Conservation (phyloP, 2,888 invertebrate species). For the Drosophila merina region DNA sequence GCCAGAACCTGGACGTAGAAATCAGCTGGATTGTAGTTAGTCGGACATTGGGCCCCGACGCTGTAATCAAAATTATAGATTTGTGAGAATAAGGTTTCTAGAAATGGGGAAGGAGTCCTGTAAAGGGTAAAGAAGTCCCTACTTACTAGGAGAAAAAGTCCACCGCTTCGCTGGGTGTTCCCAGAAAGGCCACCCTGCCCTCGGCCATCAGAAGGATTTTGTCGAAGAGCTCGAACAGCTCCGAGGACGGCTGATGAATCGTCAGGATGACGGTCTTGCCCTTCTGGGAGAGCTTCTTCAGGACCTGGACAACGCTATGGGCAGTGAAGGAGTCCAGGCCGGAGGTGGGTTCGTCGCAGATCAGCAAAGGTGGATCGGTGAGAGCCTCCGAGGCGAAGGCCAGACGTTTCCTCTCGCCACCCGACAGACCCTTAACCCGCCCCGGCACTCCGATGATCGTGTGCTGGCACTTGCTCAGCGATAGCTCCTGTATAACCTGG, state of each 20-base stretch:
- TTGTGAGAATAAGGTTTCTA: not conserved
- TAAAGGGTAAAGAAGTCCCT: not conserved
- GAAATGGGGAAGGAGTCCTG: not conserved
- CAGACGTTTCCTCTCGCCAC: constrained; percentile 97
- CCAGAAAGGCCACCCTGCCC: constrained; percentile 94
- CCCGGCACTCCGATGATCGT: constrained; percentile 96
- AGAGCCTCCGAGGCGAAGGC: constrained; percentile 98
- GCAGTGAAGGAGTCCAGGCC: constrained; percentile 99
- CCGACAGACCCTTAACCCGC: constrained; percentile 95
- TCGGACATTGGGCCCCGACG: constrained; percentile 92
- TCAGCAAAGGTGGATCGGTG: constrained; percentile 96
- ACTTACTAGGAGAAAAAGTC: constrained; percentile 92
- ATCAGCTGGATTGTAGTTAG: constrained; percentile 97
- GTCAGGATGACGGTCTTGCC: constrained; percentile 96
- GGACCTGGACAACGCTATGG: constrained; percentile 93
- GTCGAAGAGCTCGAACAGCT: constrained; percentile 95
- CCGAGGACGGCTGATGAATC: constrained; percentile 97
- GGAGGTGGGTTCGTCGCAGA: constrained; percentile 99
- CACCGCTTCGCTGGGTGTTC: constrained; percentile 91
- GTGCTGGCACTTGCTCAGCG: constrained; percentile 94
- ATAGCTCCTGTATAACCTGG: constrained; percentile 93
- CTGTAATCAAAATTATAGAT: constrained; percentile 83
- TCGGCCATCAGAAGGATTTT: constrained; percentile 95
- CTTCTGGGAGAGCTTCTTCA: constrained; percentile 89
- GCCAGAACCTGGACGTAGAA: constrained; percentile 96